Percentiles rank a stretch among this genome's conserved stretches.
Conservation (phyloP, 2,797 vertebrate genomes). For the Coreius guichenoti region DNA sequence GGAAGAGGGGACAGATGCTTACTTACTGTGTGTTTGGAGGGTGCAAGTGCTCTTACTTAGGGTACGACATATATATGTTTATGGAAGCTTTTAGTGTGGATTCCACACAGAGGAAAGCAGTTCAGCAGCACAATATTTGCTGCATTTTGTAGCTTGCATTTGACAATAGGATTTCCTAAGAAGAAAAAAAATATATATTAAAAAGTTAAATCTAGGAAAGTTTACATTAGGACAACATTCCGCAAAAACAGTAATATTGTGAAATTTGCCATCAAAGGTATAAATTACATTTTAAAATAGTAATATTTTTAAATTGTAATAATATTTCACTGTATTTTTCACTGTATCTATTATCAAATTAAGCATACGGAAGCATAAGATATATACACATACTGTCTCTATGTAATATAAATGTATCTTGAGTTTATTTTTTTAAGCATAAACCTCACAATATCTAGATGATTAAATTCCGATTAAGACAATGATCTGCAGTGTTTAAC, state of each 20-base stretch:
- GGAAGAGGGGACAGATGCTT: conserved; percentile 5
- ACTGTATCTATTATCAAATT: not conserved
- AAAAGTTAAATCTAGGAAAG: not conserved
- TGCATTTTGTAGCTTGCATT: not conserved
- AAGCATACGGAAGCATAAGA: not conserved
- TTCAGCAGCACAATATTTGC: not conserved
- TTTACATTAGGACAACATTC: not conserved
- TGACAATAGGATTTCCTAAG: not conserved
- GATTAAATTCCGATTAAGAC: not conserved
- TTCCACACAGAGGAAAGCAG: not conserved
- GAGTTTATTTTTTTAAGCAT: not conserved
- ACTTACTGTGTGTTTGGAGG: conserved; percentile 31
- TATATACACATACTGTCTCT: too few relatives aligned
- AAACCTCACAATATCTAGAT: too few relatives aligned
- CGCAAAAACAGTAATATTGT: not conserved
- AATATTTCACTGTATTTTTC: not conserved
- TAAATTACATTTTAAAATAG: not conserved
- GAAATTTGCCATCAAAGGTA: not conserved
- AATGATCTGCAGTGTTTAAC: conserved; percentile 8
- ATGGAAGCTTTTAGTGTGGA: conserved; percentile 33
- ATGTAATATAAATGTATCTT: not conserved
- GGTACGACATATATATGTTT: not conserved
- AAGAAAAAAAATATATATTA: rapidly evolving
- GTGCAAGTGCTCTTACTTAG: conserved; percentile 22
- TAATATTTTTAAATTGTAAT: not conserved